Conservation (phyloP, 2,113 vertebrate species). For the Cyprinodon variegatus region DNA sequence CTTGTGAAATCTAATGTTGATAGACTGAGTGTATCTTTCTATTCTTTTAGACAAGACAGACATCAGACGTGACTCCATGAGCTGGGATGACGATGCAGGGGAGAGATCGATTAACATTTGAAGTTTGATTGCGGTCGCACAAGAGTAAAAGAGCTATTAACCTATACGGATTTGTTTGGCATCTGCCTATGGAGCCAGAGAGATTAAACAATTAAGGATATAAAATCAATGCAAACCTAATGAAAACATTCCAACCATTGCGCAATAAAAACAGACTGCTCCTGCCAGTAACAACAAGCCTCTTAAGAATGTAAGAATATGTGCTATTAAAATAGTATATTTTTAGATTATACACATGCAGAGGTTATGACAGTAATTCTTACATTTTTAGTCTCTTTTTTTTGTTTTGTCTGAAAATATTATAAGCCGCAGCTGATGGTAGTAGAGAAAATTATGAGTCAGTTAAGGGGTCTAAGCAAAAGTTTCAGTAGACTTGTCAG, state of each 20-base stretch:
- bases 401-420: neutral
- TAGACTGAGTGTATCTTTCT: neutral
- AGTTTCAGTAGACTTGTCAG: neutral
- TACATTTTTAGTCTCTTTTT: neutral
- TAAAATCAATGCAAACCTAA: slow-evolving; percentile 55
- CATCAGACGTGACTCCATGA: slow-evolving; percentile 46
- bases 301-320: neutral
- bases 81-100: slow-evolving; percentile 43
- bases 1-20: neutral
- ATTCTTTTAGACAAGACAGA: slow-evolving; percentile 31
- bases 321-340: neutral
- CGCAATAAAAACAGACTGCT: neutral
- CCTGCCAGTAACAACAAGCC: neutral
- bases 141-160: slow-evolving; percentile 59
- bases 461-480: neutral
- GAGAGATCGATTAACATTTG: slow-evolving; percentile 55
- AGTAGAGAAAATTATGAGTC: neutral
- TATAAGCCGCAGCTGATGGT: neutral
- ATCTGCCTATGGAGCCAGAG: slow-evolving; percentile 27
- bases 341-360: neutral
- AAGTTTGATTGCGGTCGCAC: slow-evolving; percentile 57
- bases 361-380: neutral
- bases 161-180: slow-evolving; percentile 40
- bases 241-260: slow-evolving; percentile 24
- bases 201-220: slow-evolving; percentile 46